Evolutionary conservation across 2,113 vertebrate genomes (phyloP), one percentile per base, ranked within the genome.

Genomic region (Athene noctua): DNA sequence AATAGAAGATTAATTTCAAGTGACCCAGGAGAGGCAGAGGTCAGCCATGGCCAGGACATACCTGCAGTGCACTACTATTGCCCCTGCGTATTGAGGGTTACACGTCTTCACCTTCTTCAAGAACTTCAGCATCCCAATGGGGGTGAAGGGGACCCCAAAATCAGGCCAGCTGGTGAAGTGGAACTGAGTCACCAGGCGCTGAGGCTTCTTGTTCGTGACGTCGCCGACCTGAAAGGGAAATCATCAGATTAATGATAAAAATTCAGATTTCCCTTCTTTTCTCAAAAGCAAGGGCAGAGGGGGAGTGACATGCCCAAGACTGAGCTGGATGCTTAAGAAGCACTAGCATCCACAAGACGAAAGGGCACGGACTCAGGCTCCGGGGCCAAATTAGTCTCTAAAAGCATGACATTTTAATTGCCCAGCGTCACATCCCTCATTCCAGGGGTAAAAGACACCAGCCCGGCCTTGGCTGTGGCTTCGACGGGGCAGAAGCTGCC

Each of bases 91-190:
- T 47, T 99, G 98, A 13, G 99, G 99, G 70, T 99, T 99, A 95
- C 98, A 99, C 13, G 97, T 98, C 97, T 99, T 99, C 95, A 99
- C 99, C 95, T 99, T 99, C 98, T 99, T 99, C 51, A 99, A 97
- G 98, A 99, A 99, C 97, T 99, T 99, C 62, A 99, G 98, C 99
- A 99, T 99, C 66, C 99, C 99, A 0, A 99, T 99, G 10, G 99
- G 99, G 58, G 99, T 99, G 96, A 99, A 99, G 89, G 99, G 99
- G 26, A 99, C 99, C 86, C 99, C 99, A 0, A 99, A 99, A 94
- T 99, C 99, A 3, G 99, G 99, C 99, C 99, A 99, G 98, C 99
- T 99, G 97, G 99, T 99, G 96, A 99, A 99, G 97, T 99, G 99
- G 97, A 99, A 99, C 97, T 99, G 99, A 36, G 99, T 99, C 97